Evolutionary conservation across 2,113 vertebrate species (phyloP).

Genomic region (Gulo gulo): DNA sequence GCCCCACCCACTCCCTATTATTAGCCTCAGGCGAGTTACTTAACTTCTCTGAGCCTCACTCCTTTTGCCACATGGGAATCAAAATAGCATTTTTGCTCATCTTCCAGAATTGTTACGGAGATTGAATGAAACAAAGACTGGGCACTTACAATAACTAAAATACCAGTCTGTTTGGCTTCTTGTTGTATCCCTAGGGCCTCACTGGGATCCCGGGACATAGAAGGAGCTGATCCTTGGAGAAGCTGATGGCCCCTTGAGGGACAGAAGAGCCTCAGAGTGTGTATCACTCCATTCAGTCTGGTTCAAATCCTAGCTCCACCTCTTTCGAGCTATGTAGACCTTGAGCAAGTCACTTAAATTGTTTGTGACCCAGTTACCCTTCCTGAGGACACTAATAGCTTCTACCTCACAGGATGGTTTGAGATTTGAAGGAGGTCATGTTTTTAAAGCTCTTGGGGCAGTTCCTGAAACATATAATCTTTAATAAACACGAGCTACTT

Average conservation of each 20-base stretch:
- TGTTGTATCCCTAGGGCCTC: neutral
- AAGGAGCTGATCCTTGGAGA: neutral
- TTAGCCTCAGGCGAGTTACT: neutral
- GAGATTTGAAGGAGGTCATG: neutral
- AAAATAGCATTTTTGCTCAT: neutral
- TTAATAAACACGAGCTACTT: neutral
- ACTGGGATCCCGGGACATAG: neutral
- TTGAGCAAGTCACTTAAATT: neutral
- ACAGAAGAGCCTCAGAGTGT: neutral
- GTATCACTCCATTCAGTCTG: neutral
- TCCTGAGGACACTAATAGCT: neutral
- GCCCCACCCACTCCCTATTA: neutral
- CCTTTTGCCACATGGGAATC: neutral
- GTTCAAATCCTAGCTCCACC: neutral
- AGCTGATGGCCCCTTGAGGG: neutral
- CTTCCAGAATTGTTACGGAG: neutral
- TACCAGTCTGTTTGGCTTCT: neutral
- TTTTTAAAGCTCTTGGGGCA: neutral
- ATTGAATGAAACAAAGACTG: neutral
- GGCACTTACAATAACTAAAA: neutral
- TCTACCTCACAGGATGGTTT: neutral
- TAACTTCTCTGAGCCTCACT: neutral
- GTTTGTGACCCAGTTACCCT: neutral
- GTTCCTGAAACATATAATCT: neutral
- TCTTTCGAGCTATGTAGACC: neutral